These are phyloP conservation scores for Amphibalanus amphitrite DNA, from an alignment of 1,140 invertebrate species.

Conservation along the genomic window DNA sequence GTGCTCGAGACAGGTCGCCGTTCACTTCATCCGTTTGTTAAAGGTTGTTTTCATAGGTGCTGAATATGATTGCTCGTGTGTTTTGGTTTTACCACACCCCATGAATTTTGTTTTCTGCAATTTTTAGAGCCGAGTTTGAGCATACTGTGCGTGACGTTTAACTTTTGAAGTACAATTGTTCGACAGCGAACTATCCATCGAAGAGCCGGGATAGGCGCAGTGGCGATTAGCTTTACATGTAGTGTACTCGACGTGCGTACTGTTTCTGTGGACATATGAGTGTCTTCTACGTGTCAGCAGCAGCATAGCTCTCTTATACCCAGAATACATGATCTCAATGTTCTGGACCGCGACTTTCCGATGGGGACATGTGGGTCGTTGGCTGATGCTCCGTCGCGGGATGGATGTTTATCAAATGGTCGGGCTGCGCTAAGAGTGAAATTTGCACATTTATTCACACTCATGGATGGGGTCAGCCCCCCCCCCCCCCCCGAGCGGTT, in stretches of 20 bases:
- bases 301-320: neutral
- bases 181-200: neutral
- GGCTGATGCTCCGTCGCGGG: no score
- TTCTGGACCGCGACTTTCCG: neutral
- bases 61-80: neutral
- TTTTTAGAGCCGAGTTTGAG: neutral
- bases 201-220: neutral
- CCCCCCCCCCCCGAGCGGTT: no score
- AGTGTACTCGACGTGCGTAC: neutral
- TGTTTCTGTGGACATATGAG: neutral
- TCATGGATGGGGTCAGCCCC: no score
- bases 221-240: neutral
- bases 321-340: neutral
- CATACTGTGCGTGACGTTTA: neutral
- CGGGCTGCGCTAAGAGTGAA: no score
- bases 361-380: no score
- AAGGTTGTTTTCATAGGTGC: neutral
- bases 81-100: conserved; percentile 1
- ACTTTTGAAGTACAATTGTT: neutral
- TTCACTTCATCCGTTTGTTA: conserved; percentile 1
- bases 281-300: neutral
- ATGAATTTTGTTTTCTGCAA: neutral
- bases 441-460: no score
- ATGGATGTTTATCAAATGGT: no score
- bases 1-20: neutral